These are phyloP conservation scores for Manis pentadactyla DNA, from an alignment of 2,797 vertebrate genomes.

Conservation along the genomic window DNA sequence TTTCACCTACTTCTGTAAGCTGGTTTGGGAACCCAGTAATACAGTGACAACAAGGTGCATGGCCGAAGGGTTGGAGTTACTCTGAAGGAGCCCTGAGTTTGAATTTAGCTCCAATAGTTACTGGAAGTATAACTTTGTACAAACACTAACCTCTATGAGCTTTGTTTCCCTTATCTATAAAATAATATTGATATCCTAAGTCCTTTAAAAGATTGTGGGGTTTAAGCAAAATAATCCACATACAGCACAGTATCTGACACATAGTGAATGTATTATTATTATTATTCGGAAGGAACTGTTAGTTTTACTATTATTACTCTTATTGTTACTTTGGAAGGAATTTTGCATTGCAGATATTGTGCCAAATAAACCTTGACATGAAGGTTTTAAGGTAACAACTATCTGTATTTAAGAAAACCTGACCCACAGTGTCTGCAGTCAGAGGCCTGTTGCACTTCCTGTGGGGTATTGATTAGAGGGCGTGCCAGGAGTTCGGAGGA, in stretches of 20 bases:
- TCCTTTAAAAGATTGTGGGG: background rate
- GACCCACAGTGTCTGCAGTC: background rate
- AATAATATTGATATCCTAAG: background rate
- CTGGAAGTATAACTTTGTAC: background rate
- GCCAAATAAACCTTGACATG: background rate
- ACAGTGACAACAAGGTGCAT: background rate
- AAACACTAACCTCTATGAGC: background rate
- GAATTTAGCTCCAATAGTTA: background rate
- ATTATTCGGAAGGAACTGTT: background rate
- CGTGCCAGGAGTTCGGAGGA: background rate
- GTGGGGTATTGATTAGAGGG: background rate
- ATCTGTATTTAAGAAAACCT: slow-evolving; percentile 33
- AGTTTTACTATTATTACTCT: background rate
- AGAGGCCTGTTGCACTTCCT: background rate
- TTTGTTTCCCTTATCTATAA: slow-evolving; percentile 16
- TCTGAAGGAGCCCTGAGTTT: background rate
- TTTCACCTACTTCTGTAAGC: background rate
- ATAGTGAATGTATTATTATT: background rate
- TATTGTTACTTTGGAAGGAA: background rate
- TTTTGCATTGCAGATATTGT: background rate
- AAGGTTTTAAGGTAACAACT: slow-evolving; percentile 4
- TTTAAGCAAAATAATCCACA: background rate
- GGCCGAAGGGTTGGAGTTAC: background rate
- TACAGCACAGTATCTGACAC: background rate
- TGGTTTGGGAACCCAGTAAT: background rate